Evolutionary conservation across 23 tunicate species (phyloP).

Genomic region (Ascidia mentula): DNA sequence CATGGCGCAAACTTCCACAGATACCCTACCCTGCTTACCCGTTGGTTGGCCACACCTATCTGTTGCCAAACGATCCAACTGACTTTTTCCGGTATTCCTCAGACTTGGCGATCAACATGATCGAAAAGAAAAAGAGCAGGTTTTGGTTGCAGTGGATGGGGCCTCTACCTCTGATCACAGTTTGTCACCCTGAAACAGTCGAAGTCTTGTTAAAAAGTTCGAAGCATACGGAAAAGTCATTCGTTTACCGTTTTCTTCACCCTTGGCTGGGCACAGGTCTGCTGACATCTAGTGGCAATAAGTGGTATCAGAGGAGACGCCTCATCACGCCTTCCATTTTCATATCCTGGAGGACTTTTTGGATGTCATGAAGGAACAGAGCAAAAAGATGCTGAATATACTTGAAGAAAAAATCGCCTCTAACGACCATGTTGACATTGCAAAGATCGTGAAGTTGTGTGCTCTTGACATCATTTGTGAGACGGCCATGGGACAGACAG

Average conservation of each 20-base stretch:
- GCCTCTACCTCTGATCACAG: conserved; percentile 44
- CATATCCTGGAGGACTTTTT: conserved; percentile 87
- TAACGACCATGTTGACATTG: not conserved
- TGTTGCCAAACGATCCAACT: conserved; percentile 30
- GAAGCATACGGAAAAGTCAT: conserved; percentile 75
- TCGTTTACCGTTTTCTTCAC: conserved; percentile 59
- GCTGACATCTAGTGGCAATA: conserved; percentile 77
- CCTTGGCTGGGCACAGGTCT: conserved; percentile 91
- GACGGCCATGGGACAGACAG: conserved; percentile 30
- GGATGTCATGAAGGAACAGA: conserved; percentile 60
- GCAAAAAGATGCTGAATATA: not conserved
- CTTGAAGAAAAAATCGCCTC: not conserved
- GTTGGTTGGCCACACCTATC: conserved; percentile 34
- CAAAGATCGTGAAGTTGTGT: not conserved
- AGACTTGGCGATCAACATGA: not conserved
- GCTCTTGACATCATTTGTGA: conserved; percentile 29
- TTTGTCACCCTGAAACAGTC: conserved; percentile 69
- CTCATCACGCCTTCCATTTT: conserved; percentile 97
- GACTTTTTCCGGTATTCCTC: conserved; percentile 20
- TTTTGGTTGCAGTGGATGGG: conserved; percentile 68
- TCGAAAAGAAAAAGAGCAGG: not conserved
- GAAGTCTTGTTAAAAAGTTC: conserved; percentile 72
- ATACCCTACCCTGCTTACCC: conserved; percentile 30
- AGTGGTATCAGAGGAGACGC: conserved; percentile 87
- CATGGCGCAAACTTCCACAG: not conserved